Conservation (phyloP, 2,797 vertebrate species). For the Kryptopterus vitreolus region DNA sequence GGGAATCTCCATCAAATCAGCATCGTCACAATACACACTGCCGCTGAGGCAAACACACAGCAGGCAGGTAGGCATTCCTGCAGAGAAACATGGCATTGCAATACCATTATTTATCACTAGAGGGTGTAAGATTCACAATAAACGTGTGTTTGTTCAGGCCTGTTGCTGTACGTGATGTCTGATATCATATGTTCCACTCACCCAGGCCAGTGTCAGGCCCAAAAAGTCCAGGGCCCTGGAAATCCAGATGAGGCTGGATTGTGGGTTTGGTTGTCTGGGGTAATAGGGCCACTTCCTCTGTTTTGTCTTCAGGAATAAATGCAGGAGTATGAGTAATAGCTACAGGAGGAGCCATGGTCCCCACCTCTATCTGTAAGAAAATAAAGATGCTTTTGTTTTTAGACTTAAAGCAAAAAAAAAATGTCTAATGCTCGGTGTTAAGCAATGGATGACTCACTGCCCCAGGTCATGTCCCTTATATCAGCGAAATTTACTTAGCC, state of each 20-base stretch:
- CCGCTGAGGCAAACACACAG: slow-evolving; percentile 78
- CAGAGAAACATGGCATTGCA: not conserved
- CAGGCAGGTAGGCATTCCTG: slow-evolving; percentile 78
- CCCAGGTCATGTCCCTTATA: not conserved
- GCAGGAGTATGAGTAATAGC: slow-evolving; percentile 33
- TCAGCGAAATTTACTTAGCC: not conserved
- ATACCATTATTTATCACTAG: slow-evolving; percentile 21
- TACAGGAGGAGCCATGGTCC: slow-evolving; percentile 63
- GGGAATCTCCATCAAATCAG: slow-evolving; percentile 69
- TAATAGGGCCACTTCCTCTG: slow-evolving; percentile 45
- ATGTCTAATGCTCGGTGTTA: not conserved
- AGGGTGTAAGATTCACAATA: slow-evolving; percentile 6
- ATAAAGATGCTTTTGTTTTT: not conserved
- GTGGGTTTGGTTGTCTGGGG: slow-evolving; percentile 25
- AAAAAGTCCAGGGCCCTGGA: slow-evolving; percentile 59
- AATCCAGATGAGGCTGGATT: slow-evolving; percentile 37
- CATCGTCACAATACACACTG: slow-evolving; percentile 81
- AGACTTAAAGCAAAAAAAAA: not conserved
- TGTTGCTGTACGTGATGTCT: not conserved
- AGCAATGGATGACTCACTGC: not conserved
- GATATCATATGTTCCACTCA: slow-evolving; percentile 56
- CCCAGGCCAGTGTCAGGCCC: slow-evolving; percentile 65
- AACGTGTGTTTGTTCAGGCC: not conserved
- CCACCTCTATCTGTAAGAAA: slow-evolving; percentile 70
- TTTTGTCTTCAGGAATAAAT: slow-evolving; percentile 38